Evolutionary conservation across 64 coral and sea anemone species (phyloP), one percentile per base, ranked within the genome.

Genomic region (Dendronephthya gigantea): DNA sequence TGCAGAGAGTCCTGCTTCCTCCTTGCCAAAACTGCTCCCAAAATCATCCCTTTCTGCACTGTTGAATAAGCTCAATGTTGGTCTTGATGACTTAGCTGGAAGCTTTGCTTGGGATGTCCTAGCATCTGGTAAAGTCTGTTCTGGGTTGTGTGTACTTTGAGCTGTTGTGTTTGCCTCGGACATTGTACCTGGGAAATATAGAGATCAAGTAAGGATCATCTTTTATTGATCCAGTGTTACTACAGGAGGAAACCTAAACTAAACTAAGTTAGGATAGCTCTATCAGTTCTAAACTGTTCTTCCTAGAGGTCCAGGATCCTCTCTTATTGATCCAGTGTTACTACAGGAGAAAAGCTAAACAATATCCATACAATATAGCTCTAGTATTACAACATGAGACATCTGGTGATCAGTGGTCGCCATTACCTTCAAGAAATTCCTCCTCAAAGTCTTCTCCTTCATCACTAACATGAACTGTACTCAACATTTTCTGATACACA

Each of bases 401-500:
- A n/a, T n/a, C n/a, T n/a, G n/a, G n/a, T n/a, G n/a, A n/a, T n/a
- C n/a, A n/a, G n/a, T n/a, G n/a, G n/a, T n/a, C n/a, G n/a, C 41
- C 41, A 6, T 4, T 45, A 36, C 36, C 72, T 39, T 39, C 27
- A 13, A 79, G 72, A 36, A 79, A 39, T 12, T 36, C 72, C 10
- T 79, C 32, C 30, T 36, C 72, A 4, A 36, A 34, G 37, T 79
- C 72, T 33, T 79, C 12, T 0, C 29, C 72, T 79, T 79, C 72
- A 79, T 79, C 72, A 79, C 72, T 79, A 15, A 79, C 72, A 36
- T 79, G 15, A 1, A 79, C 36, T 36, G 32, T 35, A 39, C 72
- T 79, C 72, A 79, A 79, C 72, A 79, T 79, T 79, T 79, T 79
- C 32, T 79, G 72, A 79, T 79, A 79, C 34, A 33, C 72, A 79